Conservation (phyloP, 2,888 invertebrate species). For the Apamea monoglypha region DNA sequence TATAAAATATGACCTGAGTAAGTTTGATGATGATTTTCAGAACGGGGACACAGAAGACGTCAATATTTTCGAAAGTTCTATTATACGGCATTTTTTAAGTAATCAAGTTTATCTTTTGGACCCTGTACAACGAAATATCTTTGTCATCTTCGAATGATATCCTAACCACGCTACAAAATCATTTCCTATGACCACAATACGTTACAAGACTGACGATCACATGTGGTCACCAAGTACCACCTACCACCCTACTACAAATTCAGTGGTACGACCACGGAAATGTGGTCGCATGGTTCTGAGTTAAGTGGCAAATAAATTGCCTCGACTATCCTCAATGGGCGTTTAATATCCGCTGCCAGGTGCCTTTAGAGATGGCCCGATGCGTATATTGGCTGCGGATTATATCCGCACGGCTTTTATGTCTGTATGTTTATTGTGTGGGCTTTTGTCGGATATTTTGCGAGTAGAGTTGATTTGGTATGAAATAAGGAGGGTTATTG, state of each 20-base stretch:
- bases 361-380: conserved; percentile 60
- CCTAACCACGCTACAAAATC: conserved; percentile 5
- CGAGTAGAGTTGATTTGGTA: neutral
- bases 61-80: no score
- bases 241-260: conserved; percentile 53
- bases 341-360: conserved; percentile 69
- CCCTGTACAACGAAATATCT: neutral
- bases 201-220: conserved; percentile 21
- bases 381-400: conserved; percentile 60
- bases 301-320: conserved; percentile 70
- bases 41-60: no score
- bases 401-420: conserved; percentile 55
- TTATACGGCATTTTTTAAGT: no score
- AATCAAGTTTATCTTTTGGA: neutral
- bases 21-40: no score
- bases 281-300: conserved; percentile 64
- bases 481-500: neutral
- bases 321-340: conserved; percentile 62
- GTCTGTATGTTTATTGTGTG: conserved; percentile 32
- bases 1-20: no score
- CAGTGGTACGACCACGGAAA: conserved; percentile 57
- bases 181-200: conserved; percentile 29
- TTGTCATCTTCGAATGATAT: neutral
- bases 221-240: conserved; percentile 43
- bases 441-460: conserved; percentile 39